Evolutionary conservation across 2,888 invertebrate species (phyloP).

Genomic region (Drepana falcataria): DNA sequence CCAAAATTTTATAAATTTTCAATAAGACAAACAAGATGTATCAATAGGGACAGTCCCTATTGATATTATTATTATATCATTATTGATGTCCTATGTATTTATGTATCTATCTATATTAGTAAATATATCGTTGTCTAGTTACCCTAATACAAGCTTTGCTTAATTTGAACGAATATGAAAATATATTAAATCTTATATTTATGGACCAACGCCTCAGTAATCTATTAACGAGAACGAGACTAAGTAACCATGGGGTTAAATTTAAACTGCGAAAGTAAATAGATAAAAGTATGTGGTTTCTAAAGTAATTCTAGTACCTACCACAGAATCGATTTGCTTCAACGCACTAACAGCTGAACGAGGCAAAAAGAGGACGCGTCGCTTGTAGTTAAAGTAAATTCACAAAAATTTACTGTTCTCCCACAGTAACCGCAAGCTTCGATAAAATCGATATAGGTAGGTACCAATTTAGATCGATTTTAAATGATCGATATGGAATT

Average conservation of each 20-base stretch:
- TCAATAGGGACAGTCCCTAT: too few relatives aligned
- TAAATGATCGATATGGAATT: slow-evolving; percentile 42
- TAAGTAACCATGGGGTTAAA: background rate
- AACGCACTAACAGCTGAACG: slow-evolving; percentile 22
- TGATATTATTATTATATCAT: too few relatives aligned
- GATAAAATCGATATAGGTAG: slow-evolving; percentile 51
- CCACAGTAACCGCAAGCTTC: slow-evolving; percentile 38
- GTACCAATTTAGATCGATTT: slow-evolving; percentile 57
- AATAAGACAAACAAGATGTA: too few relatives aligned
- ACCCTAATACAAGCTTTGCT: too few relatives aligned
- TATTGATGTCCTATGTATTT: too few relatives aligned
- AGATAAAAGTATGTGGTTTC: slow-evolving; percentile 1
- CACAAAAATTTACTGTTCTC: slow-evolving; percentile 28
- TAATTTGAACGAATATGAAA: too few relatives aligned
- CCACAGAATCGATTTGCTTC: slow-evolving; percentile 11
- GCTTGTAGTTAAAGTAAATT: slow-evolving; percentile 17
- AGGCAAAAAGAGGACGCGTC: slow-evolving; percentile 30
- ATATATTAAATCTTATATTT: too few relatives aligned
- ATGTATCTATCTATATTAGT: too few relatives aligned
- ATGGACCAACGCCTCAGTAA: background rate
- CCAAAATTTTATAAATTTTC: too few relatives aligned
- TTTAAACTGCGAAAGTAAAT: background rate
- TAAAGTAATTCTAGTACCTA: slow-evolving; percentile 13
- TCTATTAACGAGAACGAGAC: background rate
- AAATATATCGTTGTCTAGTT: too few relatives aligned